A percentile compares a stretch with the other conserved stretches of the same genome.
Conservation (phyloP, 1,140 invertebrate genomes). For the Drosophila aff. region DNA sequence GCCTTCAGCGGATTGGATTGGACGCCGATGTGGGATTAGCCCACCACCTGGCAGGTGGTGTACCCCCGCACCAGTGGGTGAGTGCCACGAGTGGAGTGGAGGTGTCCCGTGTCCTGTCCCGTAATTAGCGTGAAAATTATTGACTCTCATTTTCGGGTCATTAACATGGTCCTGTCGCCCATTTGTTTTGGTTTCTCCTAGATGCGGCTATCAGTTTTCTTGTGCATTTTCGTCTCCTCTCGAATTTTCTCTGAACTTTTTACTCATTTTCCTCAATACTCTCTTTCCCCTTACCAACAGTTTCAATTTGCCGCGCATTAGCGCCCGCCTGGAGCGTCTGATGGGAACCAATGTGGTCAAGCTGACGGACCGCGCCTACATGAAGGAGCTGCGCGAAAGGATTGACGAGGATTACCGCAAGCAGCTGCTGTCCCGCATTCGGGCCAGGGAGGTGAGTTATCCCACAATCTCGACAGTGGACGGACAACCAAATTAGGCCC, state of each 20-base stretch:
- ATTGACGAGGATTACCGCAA: constrained; percentile 87
- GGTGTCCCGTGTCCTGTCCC: constrained; percentile 5
- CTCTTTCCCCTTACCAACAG: constrained; percentile 64
- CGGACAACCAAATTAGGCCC: constrained; percentile 27
- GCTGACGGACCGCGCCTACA: constrained; percentile 88
- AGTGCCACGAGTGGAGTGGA: constrained; percentile 2
- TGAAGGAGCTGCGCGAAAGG: constrained; percentile 87
- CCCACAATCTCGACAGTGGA: neutral
- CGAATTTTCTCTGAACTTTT: neutral
- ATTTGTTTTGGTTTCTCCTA: constrained; percentile 17
- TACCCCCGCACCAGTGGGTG: constrained; percentile 14
- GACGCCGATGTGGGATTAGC: constrained; percentile 44
- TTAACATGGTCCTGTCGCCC: constrained; percentile 40
- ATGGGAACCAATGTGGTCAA: constrained; percentile 88
- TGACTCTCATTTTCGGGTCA: constrained; percentile 44
- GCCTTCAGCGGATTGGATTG: constrained; percentile 38
- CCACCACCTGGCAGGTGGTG: constrained; percentile 17
- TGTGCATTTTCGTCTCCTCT: neutral
- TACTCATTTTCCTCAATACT: neutral
- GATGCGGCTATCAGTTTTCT: constrained; percentile 10
- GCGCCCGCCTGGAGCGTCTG: constrained; percentile 87
- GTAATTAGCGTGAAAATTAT: constrained; percentile 56
- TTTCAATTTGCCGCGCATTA: constrained; percentile 87
- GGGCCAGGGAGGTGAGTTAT: constrained; percentile 86
- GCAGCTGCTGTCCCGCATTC: constrained; percentile 86